Evolutionary conservation across 2,113 vertebrate genomes (phyloP), one percentile per base, ranked within the genome.

Genomic region (Amblyopsis rosae): DNA sequence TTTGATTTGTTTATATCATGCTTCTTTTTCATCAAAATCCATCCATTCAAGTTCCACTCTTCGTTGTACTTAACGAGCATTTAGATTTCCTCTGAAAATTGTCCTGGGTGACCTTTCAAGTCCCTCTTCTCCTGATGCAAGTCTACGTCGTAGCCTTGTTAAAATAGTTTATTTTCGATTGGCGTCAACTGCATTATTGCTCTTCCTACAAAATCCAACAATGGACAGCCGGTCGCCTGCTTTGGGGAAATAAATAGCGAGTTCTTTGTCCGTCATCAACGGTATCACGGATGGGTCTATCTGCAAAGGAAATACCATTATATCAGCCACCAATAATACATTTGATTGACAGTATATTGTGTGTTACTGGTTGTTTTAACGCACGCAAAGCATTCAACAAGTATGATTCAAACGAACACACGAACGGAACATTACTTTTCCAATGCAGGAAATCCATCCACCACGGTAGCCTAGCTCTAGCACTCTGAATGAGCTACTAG

Each of bases 1-100:
- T 13, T 68, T 68, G 12, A 68, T 55, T 58, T 68, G 65, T 47
- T 68, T 68, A 19, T 59, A 68, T 16, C 55, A 35, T 47, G 57
- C 9, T 45, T 59, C 41, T 16, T 59, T 68, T 48, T 13, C 8
- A 57, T 68, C 56, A n/a, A 57, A 50, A 59, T 59, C 65, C 65
- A 67, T 58, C 65, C 55, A 68, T 58, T 55, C 65, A 48, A 68
- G 33, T 48, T 67, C 65, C 15, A 68, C 33, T 6, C 65, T 6
- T 58, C 65, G 50, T 15, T 68, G 11, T 46, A 46, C 17, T 48
- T 68, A 59, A 50, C 59, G 11, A 16, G 66, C 66, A 68, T 19
- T 68, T 48, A 7, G 19, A 59, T 68, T 68, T 7, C 66, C 66
- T 48, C 32, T 32, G 46, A 17, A 49, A 12, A 13, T 47, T 47